Evolutionary conservation across 2,888 invertebrate species (phyloP), one percentile per base, ranked within the genome.

Genomic region (Gryllus longicercus): DNA sequence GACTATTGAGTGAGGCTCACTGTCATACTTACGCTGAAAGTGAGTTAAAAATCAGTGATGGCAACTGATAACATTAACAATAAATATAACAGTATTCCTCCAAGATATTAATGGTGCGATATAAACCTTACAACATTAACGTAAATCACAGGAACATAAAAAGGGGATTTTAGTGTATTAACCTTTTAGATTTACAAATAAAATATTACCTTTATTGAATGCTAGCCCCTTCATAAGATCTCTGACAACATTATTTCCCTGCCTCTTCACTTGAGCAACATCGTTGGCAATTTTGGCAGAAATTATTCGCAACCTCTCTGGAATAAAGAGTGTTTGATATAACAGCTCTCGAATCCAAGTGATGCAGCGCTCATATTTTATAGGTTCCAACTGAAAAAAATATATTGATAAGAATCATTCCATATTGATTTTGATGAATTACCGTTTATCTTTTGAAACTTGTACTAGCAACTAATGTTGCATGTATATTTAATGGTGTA

Each of bases 201-300:
- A 78, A 50, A 50, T 75, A 25, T 23, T 86, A 92, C 92, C 90
- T 86, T 89, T 88, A 50, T 86, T 87, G 84, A 90, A 94, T 76
- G 90, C 84, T 80, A 94, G 85, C 77, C 91, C 90, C 82, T 89
- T 90, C 86, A 92, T 88, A 8, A 93, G 85, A 84, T 91, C 90
- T 12, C 88, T 86, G 11, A 91, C 91, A 85, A 97, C 91, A 83
- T 90, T 90, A 84, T 91, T 88, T 3, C 96, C 96, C 81, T 91
- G 90, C 74, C 94, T 88, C 85, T 94, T 94, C 79, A 91, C 90
- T 86, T 93, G 92, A 1, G 95, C 90, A 1, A 95, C 93, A 82
- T 95, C 94, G 84, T 95, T 96, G 78, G 93, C 90, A 88, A 96
- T 90, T 86, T 96, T 94, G 82, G 92, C 92, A 0, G 94, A 93